Evolutionary conservation across 2,888 invertebrate species (phyloP).

Genomic region (Pasiphila rectangulata): DNA sequence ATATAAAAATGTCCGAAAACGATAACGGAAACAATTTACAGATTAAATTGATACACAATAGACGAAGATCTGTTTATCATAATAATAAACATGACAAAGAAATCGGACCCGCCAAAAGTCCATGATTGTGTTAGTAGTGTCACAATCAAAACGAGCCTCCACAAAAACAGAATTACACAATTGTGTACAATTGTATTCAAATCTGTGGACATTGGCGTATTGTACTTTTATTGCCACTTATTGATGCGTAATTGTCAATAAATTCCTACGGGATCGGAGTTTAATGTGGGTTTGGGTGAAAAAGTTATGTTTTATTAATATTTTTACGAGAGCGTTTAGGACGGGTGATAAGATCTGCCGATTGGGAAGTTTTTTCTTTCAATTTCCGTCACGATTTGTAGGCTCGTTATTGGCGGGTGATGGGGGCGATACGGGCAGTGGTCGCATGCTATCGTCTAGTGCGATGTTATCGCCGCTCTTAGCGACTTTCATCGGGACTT

Average conservation of each 20-base stretch:
- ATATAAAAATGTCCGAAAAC: conserved; percentile 39
- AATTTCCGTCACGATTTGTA: conserved; percentile 81
- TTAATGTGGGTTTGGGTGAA: conserved; percentile 81
- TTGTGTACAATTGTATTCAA: conserved; percentile 80
- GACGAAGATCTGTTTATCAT: conserved; percentile 67
- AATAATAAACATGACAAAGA: conserved; percentile 69
- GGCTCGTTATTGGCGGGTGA: conserved; percentile 76
- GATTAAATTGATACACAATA: conserved; percentile 66
- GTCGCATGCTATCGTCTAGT: conserved; percentile 67
- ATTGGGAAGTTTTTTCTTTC: conserved; percentile 80
- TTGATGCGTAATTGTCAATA: conserved; percentile 81
- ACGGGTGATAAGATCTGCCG: conserved; percentile 74
- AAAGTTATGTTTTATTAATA: conserved; percentile 82
- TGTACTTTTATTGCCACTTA: conserved; percentile 79
- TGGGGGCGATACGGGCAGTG: conserved; percentile 79
- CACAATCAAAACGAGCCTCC: conserved; percentile 76
- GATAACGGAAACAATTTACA: conserved; percentile 60
- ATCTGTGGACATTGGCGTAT: conserved; percentile 78
- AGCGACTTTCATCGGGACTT: conserved; percentile 76
- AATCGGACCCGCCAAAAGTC: conserved; percentile 66
- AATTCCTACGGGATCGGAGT: conserved; percentile 78
- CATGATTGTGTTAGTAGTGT: conserved; percentile 72
- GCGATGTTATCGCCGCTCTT: conserved; percentile 74
- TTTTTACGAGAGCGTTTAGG: conserved; percentile 81
- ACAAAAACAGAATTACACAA: conserved; percentile 78